Percentiles rank a stretch among this genome's conserved stretches.
These are phyloP conservation scores for Periophthalmus magnuspinnatus DNA, from an alignment of 2,797 vertebrate genomes.

Conservation along the genomic window DNA sequence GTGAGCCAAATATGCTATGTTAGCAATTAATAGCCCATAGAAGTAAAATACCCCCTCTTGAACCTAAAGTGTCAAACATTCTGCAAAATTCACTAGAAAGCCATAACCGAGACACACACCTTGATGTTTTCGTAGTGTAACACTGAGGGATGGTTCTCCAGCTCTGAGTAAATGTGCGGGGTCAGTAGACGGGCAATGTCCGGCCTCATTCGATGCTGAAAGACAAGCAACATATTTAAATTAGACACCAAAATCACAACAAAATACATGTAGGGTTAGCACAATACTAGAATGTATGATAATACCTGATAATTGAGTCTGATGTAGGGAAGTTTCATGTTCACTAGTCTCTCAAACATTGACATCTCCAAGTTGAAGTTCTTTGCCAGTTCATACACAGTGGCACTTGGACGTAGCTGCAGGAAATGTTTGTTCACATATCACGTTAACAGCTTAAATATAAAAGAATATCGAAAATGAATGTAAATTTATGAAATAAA, in stretches of 20 bases:
- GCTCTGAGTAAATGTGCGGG: slow-evolving; percentile 87
- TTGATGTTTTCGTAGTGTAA: slow-evolving; percentile 88
- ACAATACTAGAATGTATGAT: not conserved
- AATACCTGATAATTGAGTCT: slow-evolving; percentile 91
- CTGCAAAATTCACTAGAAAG: slow-evolving; percentile 14
- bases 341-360: slow-evolving; percentile 93
- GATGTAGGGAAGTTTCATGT: slow-evolving; percentile 84
- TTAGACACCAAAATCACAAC: not conserved
- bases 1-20: too few species aligned
- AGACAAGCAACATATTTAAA: slow-evolving; percentile 7
- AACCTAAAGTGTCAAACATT: not conserved
- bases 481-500: too few species aligned
- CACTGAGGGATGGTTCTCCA: slow-evolving; percentile 92
- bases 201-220: slow-evolving; percentile 93
- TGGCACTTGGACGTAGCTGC: slow-evolving; percentile 90
- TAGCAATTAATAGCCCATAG: too few species aligned
- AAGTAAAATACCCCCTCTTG: too few species aligned
- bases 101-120: slow-evolving; percentile 64
- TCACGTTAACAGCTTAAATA: not conserved
- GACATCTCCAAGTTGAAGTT: slow-evolving; percentile 93
- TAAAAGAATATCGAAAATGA: not conserved
- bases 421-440: slow-evolving; percentile 39
- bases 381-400: slow-evolving; percentile 91
- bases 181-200: slow-evolving; percentile 90
- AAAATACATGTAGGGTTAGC: not conserved